Evolutionary conservation across 2,888 invertebrate genomes (phyloP).

Genomic region (Merodon equestris): DNA sequence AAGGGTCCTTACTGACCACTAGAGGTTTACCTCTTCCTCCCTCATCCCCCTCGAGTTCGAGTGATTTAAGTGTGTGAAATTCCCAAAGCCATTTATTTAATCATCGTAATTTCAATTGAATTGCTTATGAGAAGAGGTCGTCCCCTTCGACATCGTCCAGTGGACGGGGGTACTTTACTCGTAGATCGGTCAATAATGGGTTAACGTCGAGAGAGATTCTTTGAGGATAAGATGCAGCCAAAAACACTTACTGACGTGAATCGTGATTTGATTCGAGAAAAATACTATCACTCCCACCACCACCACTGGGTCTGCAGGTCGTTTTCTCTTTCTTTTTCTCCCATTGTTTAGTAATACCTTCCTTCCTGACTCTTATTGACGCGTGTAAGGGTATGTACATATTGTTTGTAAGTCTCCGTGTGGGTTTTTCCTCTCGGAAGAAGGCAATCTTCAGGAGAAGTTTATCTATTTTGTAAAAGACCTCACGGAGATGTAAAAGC

Average conservation of each 20-base stretch:
- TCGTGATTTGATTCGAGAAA: conserved; percentile 57
- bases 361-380: conserved; percentile 71
- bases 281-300: conserved; percentile 13
- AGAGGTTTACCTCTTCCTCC: conserved; percentile 58
- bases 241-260: conserved; percentile 34
- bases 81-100: conserved; percentile 68
- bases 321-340: conserved; percentile 58
- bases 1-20: conserved; percentile 42
- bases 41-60: conserved; percentile 36
- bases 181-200: conserved; percentile 65
- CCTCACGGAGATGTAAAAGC: neutral
- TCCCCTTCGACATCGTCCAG: no score
- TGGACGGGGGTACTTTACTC: no score
- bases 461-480: conserved; percentile 54
- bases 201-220: conserved; percentile 60
- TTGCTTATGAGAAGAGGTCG: conserved; percentile 53
- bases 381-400: conserved; percentile 24
- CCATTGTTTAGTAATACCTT: conserved; percentile 68
- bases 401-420: conserved; percentile 8
- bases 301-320: neutral
- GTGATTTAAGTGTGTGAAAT: conserved; percentile 41
- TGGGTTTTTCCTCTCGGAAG: conserved; percentile 20
- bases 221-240: conserved; percentile 58
- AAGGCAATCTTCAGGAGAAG: conserved; percentile 16
- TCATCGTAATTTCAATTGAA: conserved; percentile 68